A percentile compares a stretch with the other conserved stretches of the same genome.
phyloP scores from a whole-genome alignment of 2,797 vertebrate genomes.

The Paratrypauchen microcephalus region DNA sequence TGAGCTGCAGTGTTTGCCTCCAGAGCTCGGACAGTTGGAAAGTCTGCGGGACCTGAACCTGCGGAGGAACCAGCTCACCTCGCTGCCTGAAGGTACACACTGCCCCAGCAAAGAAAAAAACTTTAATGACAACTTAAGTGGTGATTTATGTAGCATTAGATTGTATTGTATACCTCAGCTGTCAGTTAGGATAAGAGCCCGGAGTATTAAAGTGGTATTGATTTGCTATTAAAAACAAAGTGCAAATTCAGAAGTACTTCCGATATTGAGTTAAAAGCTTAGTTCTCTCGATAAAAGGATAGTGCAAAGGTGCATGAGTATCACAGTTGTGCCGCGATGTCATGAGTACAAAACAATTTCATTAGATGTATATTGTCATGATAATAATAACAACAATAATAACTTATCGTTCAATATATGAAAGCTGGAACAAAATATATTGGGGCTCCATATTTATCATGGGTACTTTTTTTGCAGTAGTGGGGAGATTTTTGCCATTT shows the following conservation, averaged over 20 bases:
- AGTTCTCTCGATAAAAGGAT: background rate
- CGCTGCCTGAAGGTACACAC: slow-evolving; percentile 83
- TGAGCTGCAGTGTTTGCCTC: slow-evolving; percentile 84
- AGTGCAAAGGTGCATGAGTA: background rate
- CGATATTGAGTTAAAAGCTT: background rate
- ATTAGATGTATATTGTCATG: background rate
- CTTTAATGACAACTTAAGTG: background rate
- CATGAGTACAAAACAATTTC: background rate
- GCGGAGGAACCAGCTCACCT: slow-evolving; percentile 84
- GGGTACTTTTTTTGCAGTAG: too few species aligned
- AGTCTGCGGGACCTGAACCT: slow-evolving; percentile 87
- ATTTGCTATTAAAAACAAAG: slow-evolving; percentile 11
- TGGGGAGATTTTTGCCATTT: too few species aligned
- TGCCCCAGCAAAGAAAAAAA: background rate
- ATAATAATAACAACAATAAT: too few species aligned
- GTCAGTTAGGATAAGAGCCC: background rate
- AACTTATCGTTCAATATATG: too few species aligned
- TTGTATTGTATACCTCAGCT: background rate
- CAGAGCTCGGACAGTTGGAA: slow-evolving; percentile 82
- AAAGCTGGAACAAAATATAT: too few species aligned
- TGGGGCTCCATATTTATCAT: too few species aligned
- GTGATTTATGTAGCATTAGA: background rate
- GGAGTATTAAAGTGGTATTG: slow-evolving; percentile 3
- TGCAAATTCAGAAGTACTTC: slow-evolving; percentile 1
- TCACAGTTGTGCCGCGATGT: background rate